Evolutionary conservation across 2,888 invertebrate species (phyloP), one percentile per base, ranked within the genome.

Genomic region (Eupithecia vulgata): DNA sequence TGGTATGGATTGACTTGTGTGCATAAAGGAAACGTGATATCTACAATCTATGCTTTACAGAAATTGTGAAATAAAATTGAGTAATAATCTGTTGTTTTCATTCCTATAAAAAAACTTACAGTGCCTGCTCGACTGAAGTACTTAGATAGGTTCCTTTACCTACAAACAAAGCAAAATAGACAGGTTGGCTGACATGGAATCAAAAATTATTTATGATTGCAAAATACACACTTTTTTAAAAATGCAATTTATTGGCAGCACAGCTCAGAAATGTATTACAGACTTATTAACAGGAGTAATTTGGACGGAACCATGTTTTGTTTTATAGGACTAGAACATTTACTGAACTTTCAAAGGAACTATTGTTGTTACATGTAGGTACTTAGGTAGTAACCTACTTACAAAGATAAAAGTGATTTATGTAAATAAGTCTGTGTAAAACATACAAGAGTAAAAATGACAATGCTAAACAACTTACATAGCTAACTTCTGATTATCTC

Each of bases 21-120:
- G 94, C 92, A 91, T 93, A 94, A 93, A 90, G 87, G 88, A 93
- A 93, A 91, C 91, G 94, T 94, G 94, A 94, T 94, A 94, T 94
- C 92, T 94, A 93, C 93, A 93, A 92, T 92, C 90, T 93, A 93
- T 94, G 93, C 94, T 94, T 94, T 93, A 94, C 91, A 90, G 88
- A 91, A 89, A 93, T 89, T 90, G 92, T 94, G 90, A 94, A 93
- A 93, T 93, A 94, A 94, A 88, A 90, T 90, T 91, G 91, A 92
- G 89, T 90, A 92, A 87, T 83, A 25, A 65, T 62, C 57, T 25
- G 57, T 57, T 13, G 12, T 57, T 57, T 57, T 57, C 57, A 57
- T 57, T 57, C 52, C 10, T 21, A 25, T 5, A 48, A n/a, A 52
- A 52, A 52, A n/a, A n/a, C n/a, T n/a, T n/a, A n/a, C n/a, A n/a